phyloP scores from a whole-genome alignment of 2,113 vertebrate species.

The Brachypteracias leptosomus region DNA sequence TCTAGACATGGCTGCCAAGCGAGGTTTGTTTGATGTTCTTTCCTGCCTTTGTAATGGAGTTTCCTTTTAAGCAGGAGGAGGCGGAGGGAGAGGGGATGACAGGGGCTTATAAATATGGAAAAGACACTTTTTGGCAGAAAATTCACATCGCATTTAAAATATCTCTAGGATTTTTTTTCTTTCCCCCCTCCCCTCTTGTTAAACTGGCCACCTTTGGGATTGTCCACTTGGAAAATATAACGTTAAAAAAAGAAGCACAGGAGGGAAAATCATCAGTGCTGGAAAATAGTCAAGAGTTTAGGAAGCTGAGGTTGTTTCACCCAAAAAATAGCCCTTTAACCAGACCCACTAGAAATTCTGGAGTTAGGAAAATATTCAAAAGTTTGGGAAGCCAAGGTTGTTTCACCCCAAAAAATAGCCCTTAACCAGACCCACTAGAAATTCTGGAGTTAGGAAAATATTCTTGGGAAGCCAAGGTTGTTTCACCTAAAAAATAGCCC shows the following conservation, averaged over 20 bases:
- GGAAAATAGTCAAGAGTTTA: constrained; percentile 32
- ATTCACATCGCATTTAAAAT: neutral
- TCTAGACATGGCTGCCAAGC: constrained; percentile 69
- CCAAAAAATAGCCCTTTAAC: neutral
- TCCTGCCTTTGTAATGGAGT: constrained; percentile 81
- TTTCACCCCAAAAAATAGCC: neutral
- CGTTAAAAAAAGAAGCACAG: constrained; percentile 13
- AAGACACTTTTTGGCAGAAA: constrained; percentile 65
- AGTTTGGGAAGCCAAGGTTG: neutral
- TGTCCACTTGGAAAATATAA: constrained; percentile 27
- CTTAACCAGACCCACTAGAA: neutral
- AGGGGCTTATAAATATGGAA: constrained; percentile 69
- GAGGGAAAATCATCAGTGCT: neutral
- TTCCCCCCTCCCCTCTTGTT: neutral
- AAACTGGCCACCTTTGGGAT: constrained; percentile 8
- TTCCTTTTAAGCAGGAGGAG: constrained; percentile 73
- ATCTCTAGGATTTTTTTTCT: neutral
- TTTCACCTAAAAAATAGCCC: neutral
- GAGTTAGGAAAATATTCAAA: no score
- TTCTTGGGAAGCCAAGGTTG: neutral
- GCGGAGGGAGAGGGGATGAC: constrained; percentile 56
- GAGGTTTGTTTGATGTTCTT: constrained; percentile 77
- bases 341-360: neutral
- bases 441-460: neutral
- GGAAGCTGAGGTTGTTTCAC: neutral